Base-by-base conservation (phyloP, 2,797 vertebrate genomes). In the Sebastes steindachneri region DNA sequence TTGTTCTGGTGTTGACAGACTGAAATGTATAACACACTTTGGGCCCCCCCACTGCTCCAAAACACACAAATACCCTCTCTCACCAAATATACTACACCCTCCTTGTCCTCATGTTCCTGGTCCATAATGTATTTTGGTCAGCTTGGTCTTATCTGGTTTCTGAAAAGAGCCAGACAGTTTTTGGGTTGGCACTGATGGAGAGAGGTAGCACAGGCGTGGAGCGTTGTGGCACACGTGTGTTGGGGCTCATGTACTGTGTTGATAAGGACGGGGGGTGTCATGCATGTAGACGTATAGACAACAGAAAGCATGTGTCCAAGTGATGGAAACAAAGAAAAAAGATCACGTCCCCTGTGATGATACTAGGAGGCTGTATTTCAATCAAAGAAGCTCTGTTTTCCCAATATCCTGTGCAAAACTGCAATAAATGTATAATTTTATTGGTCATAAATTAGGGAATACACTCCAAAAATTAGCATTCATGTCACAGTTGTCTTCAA, bases 11-110 rank as follows among this genome's bases (percentile, higher is more conserved):
- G 55, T 28, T 78, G 65, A 71, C 37, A 73, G 65, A 73, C 45
- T 53, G 41, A 72, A 64, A 73, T 14, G 55, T 45, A 54, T 64
- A 83, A 83, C 73, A 73, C 53, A 83, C 68, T 79, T 85, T 73
- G 14, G 25, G 17, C 17, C 58, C 57, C 54, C 71, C 68, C 21
- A 2, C 41, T 25, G 53, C 64, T 31, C 41, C 58, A 45, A 62
- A 71, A 77, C 55, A 54, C 37, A 37, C 69, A 54, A 55, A 68
- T 26, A 63, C 69, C 73, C 23, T 79, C 64, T 73, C 41, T 74
- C 25, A 59, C 29, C 67, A 64, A 68, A 78, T 68, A 82, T 63
- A 71, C 58, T 12, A 8, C 51, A 17, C 9, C 7, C 41, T 55
- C 8, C 19, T 23, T 58, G 33, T 68, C 41, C 62, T 55, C n/a